phyloP scores from a whole-genome alignment of 1,140 invertebrate genomes.

The Saccostrea echinata region DNA sequence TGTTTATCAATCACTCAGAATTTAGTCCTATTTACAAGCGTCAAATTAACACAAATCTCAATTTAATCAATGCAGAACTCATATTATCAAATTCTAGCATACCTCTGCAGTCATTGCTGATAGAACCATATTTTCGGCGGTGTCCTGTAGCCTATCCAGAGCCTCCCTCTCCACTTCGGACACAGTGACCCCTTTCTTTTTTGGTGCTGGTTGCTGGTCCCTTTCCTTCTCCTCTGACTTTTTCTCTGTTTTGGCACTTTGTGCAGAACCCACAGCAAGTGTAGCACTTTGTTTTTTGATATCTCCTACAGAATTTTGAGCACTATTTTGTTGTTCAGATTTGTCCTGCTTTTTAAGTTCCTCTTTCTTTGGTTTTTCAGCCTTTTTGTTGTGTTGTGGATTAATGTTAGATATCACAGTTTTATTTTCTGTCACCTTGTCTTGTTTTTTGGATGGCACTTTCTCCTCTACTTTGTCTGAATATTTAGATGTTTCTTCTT shows the following conservation, averaged over 20 bases:
- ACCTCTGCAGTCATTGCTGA: constrained; percentile 82
- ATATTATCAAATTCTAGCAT: neutral
- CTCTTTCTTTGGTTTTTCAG: constrained; percentile 6
- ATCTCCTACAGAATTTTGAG: constrained; percentile 1
- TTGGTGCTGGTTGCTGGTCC: neutral
- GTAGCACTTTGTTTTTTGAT: constrained; percentile 26
- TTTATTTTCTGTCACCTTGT: constrained; percentile 24
- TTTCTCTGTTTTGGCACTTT: constrained; percentile 35
- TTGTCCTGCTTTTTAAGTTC: neutral
- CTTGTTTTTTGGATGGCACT: neutral
- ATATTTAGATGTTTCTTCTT: neutral
- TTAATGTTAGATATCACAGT: constrained; percentile 33
- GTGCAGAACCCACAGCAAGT: neutral
- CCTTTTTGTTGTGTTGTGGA: neutral
- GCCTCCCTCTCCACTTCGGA: constrained; percentile 62
- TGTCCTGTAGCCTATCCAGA: constrained; percentile 84
- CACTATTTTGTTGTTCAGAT: neutral
- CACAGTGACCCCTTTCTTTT: constrained; percentile 43
- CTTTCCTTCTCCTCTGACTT: neutral
- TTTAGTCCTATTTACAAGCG: no score
- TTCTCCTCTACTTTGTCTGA: neutral
- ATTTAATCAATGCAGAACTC: no score
- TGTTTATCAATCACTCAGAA: no score
- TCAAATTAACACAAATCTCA: no score
- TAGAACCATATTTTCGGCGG: constrained; percentile 86